Evolutionary conservation across 2,888 invertebrate genomes (phyloP), one percentile per base, ranked within the genome.

Genomic region (Druceiella hillmani): DNA sequence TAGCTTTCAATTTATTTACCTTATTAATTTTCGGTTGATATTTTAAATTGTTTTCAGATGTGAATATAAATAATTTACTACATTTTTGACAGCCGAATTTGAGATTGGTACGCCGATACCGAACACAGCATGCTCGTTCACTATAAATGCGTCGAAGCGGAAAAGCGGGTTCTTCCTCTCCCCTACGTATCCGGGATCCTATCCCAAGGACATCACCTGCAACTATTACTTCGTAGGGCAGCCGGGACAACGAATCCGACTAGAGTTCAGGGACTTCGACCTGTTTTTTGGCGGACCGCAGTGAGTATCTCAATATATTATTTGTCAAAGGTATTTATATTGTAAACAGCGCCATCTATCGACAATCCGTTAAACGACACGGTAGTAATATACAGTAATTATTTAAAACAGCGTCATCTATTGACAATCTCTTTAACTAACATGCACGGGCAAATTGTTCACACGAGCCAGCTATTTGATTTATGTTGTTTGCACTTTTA

Each of bases 101-200:
- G 86, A 88, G 66, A 83, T 94, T 63, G 95, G 95, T 50, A 86
- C 87, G 46, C 89, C 88, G 52, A 80, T 87, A 49, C 86, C 88
- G 50, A 83, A 85, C 58, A 82, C 85, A 43, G 79, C 88, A 54
- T 97, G 95, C 75, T 88, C 88, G 60, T 90, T 87, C 72, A 81
- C 83, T 58, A 86, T 93, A 58, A 82, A 88, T 58, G 80, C 82
- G 48, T 75, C 75, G 55, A 77, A 77, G 62, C 73, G 76, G 61
- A 81, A 82, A 57, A 83, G 82, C 47, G 98, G 98, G 36, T 79
- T 82, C 57, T 84, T 99, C 56, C 75, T 93, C 57, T 94, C 98
- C 41, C 97, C 98, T 45, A 99, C 99, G 45, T 99, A 99, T 76
- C 99, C 99, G 45, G 99, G 99, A 52, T 87, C 93, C 56, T 99